A percentile compares a stretch with the other conserved stretches of the same genome.
Evolutionary conservation across 2,797 vertebrate genomes (phyloP).

Genomic region (Chromis chromis): DNA sequence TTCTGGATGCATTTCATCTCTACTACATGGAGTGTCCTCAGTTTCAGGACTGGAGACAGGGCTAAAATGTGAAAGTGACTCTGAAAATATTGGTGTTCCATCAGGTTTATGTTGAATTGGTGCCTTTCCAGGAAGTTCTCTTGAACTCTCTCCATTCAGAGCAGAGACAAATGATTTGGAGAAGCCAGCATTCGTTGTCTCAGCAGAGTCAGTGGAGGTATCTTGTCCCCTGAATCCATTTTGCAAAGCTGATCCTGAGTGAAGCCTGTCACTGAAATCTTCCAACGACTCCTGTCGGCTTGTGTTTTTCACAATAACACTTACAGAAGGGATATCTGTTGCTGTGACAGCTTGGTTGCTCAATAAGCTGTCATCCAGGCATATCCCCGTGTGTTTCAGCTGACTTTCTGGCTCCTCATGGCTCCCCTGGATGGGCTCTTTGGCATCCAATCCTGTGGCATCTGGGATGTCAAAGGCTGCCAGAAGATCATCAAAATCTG

Average conservation of each 20-base stretch:
- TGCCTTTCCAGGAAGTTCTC: constrained; percentile 84
- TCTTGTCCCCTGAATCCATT: constrained; percentile 90
- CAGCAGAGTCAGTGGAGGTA: constrained; percentile 78
- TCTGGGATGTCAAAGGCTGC: constrained; percentile 99
- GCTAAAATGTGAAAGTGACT: constrained; percentile 91
- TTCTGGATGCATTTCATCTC: constrained; percentile 82
- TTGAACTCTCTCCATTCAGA: constrained; percentile 90
- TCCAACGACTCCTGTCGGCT: constrained; percentile 93
- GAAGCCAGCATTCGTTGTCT: constrained; percentile 79
- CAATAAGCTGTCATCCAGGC: constrained; percentile 89
- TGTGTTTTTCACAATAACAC: constrained; percentile 97
- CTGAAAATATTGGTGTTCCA: constrained; percentile 87
- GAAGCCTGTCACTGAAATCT: constrained; percentile 81
- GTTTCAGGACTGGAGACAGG: constrained; percentile 94
- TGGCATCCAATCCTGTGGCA: constrained; percentile 94
- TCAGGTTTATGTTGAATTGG: constrained; percentile 85
- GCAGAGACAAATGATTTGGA: constrained; percentile 88
- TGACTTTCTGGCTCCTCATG: constrained; percentile 91
- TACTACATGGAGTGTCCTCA: constrained; percentile 84
- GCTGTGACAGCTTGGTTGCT: constrained; percentile 83
- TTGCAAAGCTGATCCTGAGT: constrained; percentile 85
- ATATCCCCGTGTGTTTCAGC: constrained; percentile 89
- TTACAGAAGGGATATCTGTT: constrained; percentile 90
- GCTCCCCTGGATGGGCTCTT: constrained; percentile 91
- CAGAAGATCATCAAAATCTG: constrained; percentile 98